Evolutionary conservation across 2,888 invertebrate genomes (phyloP), one percentile per base, ranked within the genome.

Genomic region (Tupiocoris notatus): DNA sequence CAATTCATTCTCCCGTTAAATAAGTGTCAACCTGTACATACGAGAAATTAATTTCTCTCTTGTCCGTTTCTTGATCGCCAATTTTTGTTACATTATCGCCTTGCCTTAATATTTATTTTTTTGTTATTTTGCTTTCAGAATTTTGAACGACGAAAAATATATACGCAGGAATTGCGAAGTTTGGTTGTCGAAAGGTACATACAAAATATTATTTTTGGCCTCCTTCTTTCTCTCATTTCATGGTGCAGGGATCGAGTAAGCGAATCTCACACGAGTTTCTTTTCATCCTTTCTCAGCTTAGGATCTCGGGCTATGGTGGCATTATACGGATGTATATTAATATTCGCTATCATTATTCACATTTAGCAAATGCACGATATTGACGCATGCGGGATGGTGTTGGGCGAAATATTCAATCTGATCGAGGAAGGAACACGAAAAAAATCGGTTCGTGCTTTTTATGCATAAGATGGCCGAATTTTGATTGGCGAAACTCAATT

Each of bases 161-260:
- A 24, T 62, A 54, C 62, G 73, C 73, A 73, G 62, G 73, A 73
- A 57, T 62, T 63, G 18, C 54, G 59, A 58, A 59, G 70, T 70
- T 70, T 70, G 73, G 62, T 73, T 62, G 73, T 73, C 73, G 20
- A 73, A 73, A 73, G 73, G 73, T 73, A 73, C 73, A 73, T 62
- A 39, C 20, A 25, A 39, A 73, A n/a, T 59, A 12, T 20, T 63
- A 63, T 63, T 17, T 73, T 62, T 63, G 61, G 56, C 56, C 67
- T 65, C 70, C 70, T 70, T 67, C 56, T 20, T 70, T 24, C 59
- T 9, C n/a, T 70, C 17, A 59, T 24, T 59, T 24, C n/a, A 21
- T 70, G 70, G 70, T 70, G 70, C 70, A 70, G 70, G 70, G 70
- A 70, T 70, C 70, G 70, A 70, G 70, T 70, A 59, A 24, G 70